These are phyloP conservation scores for Scrobipalpa costella DNA, from an alignment of 2,888 invertebrate species.

Conservation along the genomic window DNA sequence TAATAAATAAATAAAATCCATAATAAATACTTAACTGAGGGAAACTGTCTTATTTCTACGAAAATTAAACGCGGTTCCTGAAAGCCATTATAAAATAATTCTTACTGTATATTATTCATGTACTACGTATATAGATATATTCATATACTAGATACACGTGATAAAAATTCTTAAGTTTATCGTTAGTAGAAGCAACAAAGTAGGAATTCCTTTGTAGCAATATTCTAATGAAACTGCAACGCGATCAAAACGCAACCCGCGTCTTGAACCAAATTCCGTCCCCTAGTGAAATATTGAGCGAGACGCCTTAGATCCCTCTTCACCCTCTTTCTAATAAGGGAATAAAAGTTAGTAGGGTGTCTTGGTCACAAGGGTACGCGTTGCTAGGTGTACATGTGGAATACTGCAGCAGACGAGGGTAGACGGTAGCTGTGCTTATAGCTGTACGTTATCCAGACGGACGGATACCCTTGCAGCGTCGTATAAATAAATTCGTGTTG, in stretches of 20 bases:
- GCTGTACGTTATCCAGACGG: constrained; percentile 18
- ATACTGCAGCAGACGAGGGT: constrained; percentile 37
- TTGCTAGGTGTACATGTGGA: constrained; percentile 36
- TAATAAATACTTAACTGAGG: too few species aligned
- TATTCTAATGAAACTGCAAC: background rate
- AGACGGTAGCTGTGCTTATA: background rate
- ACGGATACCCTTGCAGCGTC: constrained; percentile 6
- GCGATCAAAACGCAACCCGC: background rate
- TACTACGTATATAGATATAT: too few species aligned
- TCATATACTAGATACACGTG: too few species aligned
- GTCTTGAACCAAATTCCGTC: constrained; percentile 7
- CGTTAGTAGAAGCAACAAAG: background rate
- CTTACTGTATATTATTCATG: too few species aligned
- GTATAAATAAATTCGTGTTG: constrained; percentile 20
- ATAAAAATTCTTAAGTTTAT: too few species aligned
- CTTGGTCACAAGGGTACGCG: constrained; percentile 59
- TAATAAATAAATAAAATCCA: too few species aligned
- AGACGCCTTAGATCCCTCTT: constrained; percentile 42
- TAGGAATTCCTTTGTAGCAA: background rate
- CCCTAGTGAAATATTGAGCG: constrained; percentile 27
- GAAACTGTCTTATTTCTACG: too few species aligned
- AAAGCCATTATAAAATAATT: too few species aligned
- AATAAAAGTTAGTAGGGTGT: constrained; percentile 76
- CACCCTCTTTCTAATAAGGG: constrained; percentile 65
- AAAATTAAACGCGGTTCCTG: too few species aligned